A percentile compares a stretch with the other conserved stretches of the same genome.
These are phyloP conservation scores for Propithecus deckenii DNA, from an alignment of 2,797 vertebrate species.

Conservation along the genomic window DNA sequence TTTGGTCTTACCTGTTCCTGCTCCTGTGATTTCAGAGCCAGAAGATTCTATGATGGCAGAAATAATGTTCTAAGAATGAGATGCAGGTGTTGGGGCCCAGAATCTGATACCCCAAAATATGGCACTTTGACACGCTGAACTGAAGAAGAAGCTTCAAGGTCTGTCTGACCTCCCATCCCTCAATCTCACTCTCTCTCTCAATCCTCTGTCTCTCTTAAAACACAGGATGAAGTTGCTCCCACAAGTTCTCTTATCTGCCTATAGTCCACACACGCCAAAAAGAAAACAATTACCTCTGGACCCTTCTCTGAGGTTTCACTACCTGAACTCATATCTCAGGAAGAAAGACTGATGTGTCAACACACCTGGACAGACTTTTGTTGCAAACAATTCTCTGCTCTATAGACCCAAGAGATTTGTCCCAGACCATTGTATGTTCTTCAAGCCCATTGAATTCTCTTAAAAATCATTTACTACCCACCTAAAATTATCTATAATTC, in stretches of 20 bases:
- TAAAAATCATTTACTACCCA: too few species aligned
- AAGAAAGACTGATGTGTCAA: neutral
- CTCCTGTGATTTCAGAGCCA: neutral
- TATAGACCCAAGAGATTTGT: neutral
- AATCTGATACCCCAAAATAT: neutral
- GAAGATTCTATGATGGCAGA: neutral
- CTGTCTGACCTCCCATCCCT: neutral
- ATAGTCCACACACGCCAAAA: neutral
- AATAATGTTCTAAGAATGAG: neutral
- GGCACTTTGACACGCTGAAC: neutral
- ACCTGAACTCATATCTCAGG: neutral
- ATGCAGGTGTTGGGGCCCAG: neutral
- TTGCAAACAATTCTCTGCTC: neutral
- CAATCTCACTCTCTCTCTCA: neutral
- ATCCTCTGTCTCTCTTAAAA: too few species aligned
- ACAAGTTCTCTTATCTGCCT: neutral
- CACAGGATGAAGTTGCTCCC: neutral
- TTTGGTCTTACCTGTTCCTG: neutral
- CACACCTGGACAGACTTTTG: neutral
- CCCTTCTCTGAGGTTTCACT: neutral
- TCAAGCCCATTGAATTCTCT: too few species aligned
- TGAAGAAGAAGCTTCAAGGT: neutral
- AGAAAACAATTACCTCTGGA: neutral
- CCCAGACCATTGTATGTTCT: too few species aligned
- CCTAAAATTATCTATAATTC: too few species aligned